Conservation (phyloP, 2,888 invertebrate species). For the Hanleya hanleyi region DNA sequence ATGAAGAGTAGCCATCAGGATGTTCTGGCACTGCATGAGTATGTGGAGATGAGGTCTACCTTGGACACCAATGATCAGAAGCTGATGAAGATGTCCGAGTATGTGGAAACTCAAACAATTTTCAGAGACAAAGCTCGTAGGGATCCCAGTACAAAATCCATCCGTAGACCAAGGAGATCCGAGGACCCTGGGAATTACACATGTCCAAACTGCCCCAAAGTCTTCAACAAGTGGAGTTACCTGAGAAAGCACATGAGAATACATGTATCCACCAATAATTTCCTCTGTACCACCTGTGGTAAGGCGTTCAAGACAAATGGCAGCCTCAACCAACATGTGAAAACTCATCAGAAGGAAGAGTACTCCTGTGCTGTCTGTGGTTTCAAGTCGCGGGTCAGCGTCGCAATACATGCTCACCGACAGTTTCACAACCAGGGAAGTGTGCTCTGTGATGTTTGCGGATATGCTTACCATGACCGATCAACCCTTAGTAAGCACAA, state of each 20-base stretch:
- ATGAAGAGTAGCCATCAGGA: constrained; percentile 59
- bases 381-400: constrained; percentile 60
- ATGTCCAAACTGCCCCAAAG: constrained; percentile 60
- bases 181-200: constrained; percentile 58
- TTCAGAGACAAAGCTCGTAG: constrained; percentile 26
- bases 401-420: constrained; percentile 65
- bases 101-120: constrained; percentile 25
- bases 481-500: constrained; percentile 68
- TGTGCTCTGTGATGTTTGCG: constrained; percentile 68
- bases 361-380: constrained; percentile 67
- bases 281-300: constrained; percentile 64
- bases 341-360: constrained; percentile 53
- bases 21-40: constrained; percentile 44
- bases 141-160: constrained; percentile 10
- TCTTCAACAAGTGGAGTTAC: constrained; percentile 60
- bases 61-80: constrained; percentile 35
- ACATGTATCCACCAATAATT: constrained; percentile 55
- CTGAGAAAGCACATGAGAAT: constrained; percentile 55
- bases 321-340: constrained; percentile 58
- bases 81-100: constrained; percentile 62
- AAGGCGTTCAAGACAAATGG: constrained; percentile 65
- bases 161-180: constrained; percentile 36
- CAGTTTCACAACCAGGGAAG: constrained; percentile 66
- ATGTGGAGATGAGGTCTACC: constrained; percentile 33
- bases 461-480: constrained; percentile 65